phyloP scores from a whole-genome alignment of 1,140 invertebrate genomes.

The Pentalonia nigronervosa region DNA sequence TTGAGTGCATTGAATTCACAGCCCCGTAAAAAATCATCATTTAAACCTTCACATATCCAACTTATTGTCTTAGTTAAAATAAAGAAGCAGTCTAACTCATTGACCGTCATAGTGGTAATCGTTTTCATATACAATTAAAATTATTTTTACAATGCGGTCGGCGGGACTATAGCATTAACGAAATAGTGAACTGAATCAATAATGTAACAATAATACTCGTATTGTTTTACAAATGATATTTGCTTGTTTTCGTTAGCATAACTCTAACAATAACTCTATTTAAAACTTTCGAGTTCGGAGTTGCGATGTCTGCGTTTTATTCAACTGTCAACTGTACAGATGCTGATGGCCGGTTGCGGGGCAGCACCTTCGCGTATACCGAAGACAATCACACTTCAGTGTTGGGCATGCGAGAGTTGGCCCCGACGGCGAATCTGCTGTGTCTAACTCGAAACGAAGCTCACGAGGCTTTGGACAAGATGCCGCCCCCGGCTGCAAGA shows the following conservation, averaged over 20 bases:
- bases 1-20: too few species aligned
- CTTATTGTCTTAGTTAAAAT: too few species aligned
- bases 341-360: background rate
- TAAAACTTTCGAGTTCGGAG: background rate
- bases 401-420: slow-evolving; percentile 84
- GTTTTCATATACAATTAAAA: too few species aligned
- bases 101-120: too few species aligned
- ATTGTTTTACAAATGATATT: background rate
- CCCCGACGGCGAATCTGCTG: slow-evolving; percentile 64
- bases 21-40: too few species aligned
- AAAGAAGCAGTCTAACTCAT: too few species aligned
- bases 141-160: too few species aligned
- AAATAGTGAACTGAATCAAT: background rate
- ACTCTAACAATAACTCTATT: background rate
- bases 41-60: too few species aligned
- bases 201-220: too few species aligned
- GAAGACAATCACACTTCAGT: slow-evolving; percentile 96
- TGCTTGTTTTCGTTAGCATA: background rate
- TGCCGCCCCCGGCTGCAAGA: background rate
- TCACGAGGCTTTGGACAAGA: slow-evolving; percentile 59
- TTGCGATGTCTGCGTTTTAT: background rate
- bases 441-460: slow-evolving; percentile 64
- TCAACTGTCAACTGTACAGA: background rate
- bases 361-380: slow-evolving; percentile 75
- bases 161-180: too few species aligned